Percentiles rank a stretch among this genome's conserved stretches.
Conservation (phyloP, 1,140 invertebrate species). For the Condylostylus longicornis region DNA sequence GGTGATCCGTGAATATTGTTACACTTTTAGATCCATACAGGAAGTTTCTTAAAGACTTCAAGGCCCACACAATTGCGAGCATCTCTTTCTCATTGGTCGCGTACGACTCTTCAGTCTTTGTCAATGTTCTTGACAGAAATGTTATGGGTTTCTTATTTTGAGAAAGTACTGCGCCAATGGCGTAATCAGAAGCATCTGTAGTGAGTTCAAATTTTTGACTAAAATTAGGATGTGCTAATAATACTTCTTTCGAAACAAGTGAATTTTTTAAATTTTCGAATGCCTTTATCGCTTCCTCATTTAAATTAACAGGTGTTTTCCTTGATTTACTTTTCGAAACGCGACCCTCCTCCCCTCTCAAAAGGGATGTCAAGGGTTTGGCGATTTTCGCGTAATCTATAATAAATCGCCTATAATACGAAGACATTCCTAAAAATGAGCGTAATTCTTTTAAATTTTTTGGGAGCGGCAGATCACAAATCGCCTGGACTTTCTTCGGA, state of each 20-base stretch:
- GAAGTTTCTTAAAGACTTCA: conserved; percentile 24
- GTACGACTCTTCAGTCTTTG: conserved; percentile 15
- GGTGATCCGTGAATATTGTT: conserved; percentile 21
- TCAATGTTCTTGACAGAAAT: conserved; percentile 19
- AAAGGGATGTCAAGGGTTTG: conserved; percentile 9
- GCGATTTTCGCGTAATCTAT: conserved; percentile 14
- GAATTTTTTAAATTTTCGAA: conserved; percentile 20
- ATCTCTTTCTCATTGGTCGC: conserved; percentile 22
- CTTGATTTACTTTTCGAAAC: conserved; percentile 10
- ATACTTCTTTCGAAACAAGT: conserved; percentile 16
- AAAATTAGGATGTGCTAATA: conserved; percentile 26
- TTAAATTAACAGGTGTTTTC: conserved; percentile 16
- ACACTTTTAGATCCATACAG: conserved; percentile 16
- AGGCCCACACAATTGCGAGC: conserved; percentile 32
- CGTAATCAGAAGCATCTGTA: conserved; percentile 19
- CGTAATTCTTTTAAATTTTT: conserved; percentile 13
- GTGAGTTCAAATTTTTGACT: conserved; percentile 20
- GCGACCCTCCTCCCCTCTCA: conserved; percentile 6
- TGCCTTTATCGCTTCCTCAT: conserved; percentile 11
- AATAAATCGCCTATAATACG: conserved; percentile 19
- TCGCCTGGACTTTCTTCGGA: conserved; percentile 11
- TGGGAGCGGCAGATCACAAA: conserved; percentile 16
- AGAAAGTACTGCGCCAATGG: conserved; percentile 23
- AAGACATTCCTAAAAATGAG: conserved; percentile 18
- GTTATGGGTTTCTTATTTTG: conserved; percentile 17